A percentile compares a stretch with the other conserved stretches of the same genome.
Conservation (phyloP, 2,888 invertebrate genomes). For the Melanchra persicariae region DNA sequence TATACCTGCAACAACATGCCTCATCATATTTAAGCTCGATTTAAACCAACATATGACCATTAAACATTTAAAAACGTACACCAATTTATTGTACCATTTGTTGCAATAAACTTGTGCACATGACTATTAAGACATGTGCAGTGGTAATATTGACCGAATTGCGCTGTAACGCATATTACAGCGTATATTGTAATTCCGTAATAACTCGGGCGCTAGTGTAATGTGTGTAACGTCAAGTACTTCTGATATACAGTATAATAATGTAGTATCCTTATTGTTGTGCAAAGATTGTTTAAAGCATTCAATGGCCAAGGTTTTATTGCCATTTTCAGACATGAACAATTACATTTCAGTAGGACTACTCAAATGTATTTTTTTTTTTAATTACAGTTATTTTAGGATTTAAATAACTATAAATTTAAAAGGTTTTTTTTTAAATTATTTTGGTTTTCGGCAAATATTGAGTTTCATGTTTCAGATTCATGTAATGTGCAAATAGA, state of each 20-base stretch:
- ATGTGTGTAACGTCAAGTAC: slow-evolving; percentile 15
- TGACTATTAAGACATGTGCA: no score
- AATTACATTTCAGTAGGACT: not conserved
- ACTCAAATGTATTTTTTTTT: no score
- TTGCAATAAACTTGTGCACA: no score
- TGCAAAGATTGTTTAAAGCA: no score
- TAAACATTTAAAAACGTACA: not conserved
- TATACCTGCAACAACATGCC: not conserved
- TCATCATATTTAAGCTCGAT: not conserved
- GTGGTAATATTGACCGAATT: no score
- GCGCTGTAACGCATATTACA: slow-evolving; percentile 6
- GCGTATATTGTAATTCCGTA: not conserved
- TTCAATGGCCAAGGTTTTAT: no score
- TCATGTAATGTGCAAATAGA: not conserved
- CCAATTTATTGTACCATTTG: no score
- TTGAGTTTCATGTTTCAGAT: not conserved
- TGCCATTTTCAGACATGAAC: not conserved
- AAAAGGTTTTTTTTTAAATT: not conserved
- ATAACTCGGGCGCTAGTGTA: not conserved
- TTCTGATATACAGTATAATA: not conserved
- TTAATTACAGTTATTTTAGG: no score
- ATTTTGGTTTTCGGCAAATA: not conserved
- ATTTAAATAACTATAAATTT: no score
- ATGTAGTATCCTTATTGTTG: no score
- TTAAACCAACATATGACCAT: not conserved